phyloP scores from a whole-genome alignment of 2,797 vertebrate genomes.

The Molothrus ater region DNA sequence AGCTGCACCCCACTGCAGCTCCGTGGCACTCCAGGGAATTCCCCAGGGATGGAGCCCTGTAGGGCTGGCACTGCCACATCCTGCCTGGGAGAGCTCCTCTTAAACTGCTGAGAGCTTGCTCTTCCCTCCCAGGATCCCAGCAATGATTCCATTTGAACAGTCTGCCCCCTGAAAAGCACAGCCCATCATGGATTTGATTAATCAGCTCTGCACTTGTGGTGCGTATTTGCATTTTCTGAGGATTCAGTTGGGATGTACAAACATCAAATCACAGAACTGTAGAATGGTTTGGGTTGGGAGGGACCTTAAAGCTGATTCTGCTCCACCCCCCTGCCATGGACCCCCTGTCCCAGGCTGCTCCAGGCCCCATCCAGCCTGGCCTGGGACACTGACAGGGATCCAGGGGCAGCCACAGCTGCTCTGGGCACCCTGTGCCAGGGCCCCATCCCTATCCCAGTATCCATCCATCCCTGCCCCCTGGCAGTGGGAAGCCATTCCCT shows the following conservation, averaged over 20 bases:
- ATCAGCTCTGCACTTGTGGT: not conserved
- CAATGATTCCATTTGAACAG: not conserved
- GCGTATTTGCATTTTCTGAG: not conserved
- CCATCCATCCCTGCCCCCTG: fast-evolving
- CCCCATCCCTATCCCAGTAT: fast-evolving
- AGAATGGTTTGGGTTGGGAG: not conserved
- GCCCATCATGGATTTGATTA: not conserved
- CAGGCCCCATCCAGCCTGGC: not conserved
- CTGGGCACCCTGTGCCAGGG: not conserved
- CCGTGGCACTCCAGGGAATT: not conserved
- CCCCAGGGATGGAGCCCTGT: fast-evolving
- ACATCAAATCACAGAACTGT: not conserved
- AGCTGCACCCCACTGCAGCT: not conserved
- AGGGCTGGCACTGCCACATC: not conserved
- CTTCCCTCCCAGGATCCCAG: not conserved
- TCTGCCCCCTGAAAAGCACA: not conserved
- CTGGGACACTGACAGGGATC: not conserved
- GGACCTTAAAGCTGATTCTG: not conserved
- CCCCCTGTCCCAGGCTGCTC: fast-evolving
- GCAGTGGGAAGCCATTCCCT: not conserved
- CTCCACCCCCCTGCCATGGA: not conserved
- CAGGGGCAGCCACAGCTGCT: not conserved
- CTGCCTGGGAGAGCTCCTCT: not conserved
- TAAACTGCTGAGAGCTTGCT: not conserved
- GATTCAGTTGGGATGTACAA: not conserved